Evolutionary conservation across 2,888 invertebrate genomes (phyloP).

Genomic region (Tanytarsus gracilentus): DNA sequence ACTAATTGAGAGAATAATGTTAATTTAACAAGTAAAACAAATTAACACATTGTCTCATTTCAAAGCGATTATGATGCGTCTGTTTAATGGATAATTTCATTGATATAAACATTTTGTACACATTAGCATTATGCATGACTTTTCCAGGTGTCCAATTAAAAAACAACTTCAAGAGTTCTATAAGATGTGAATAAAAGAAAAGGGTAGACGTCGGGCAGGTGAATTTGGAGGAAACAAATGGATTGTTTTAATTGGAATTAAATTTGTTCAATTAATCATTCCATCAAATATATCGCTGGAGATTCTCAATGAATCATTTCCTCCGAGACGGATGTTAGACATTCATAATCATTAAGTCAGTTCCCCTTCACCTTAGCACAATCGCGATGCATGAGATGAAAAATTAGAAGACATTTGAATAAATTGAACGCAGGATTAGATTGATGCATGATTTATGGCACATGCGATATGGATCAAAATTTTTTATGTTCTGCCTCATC

Average conservation of each 20-base stretch:
- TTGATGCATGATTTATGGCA: constrained; percentile 18
- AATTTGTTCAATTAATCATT: constrained; percentile 17
- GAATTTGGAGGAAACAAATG: not conserved
- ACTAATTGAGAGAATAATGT: too few species aligned
- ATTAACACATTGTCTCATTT: too few species aligned
- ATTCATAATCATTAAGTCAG: not conserved
- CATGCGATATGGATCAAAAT: constrained; percentile 1
- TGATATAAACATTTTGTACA: not conserved
- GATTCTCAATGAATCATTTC: not conserved
- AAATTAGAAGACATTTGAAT: constrained; percentile 3
- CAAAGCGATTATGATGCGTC: too few species aligned
- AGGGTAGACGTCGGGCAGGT: not conserved
- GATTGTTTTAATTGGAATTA: constrained; percentile 27
- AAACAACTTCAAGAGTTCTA: too few species aligned
- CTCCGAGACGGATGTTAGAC: constrained; percentile 15
- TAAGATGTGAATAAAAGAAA: too few species aligned
- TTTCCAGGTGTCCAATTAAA: too few species aligned
- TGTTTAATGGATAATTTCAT: too few species aligned
- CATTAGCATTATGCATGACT: not conserved
- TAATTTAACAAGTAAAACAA: too few species aligned
- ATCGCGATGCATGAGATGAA: not conserved
- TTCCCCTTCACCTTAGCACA: not conserved
- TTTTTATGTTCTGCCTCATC: not conserved
- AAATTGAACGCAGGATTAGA: constrained; percentile 15
- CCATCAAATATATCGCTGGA: too few species aligned